Evolutionary conservation across 2,888 invertebrate species (phyloP).

Genomic region (Celastrina argiolus): DNA sequence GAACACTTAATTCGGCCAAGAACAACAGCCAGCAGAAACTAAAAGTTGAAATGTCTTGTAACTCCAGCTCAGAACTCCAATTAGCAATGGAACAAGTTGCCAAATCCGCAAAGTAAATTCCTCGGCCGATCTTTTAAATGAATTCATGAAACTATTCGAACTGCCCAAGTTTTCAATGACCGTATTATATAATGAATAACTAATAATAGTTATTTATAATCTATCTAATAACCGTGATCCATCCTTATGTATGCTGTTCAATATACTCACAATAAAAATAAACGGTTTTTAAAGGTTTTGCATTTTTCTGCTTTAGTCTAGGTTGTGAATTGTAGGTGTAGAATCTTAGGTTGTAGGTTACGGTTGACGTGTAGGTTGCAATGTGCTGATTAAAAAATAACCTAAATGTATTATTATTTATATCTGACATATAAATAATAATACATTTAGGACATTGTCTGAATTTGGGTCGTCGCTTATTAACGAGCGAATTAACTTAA

Average conservation of each 20-base stretch:
- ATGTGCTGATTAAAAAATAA: too few species aligned
- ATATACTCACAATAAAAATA: too few species aligned
- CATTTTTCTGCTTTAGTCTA: too few species aligned
- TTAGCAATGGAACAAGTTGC: conserved; percentile 1
- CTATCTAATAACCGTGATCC: too few species aligned
- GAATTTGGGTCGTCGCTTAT: background rate
- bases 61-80: background rate
- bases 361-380: too few species aligned
- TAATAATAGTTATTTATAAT: too few species aligned
- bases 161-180: background rate
- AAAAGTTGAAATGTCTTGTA: conserved; percentile 11
- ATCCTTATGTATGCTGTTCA: too few species aligned
- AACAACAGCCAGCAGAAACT: conserved; percentile 9
- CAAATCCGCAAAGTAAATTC: background rate
- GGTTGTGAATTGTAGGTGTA: too few species aligned
- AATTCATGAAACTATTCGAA: conserved; percentile 3
- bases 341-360: too few species aligned
- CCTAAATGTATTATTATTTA: too few species aligned
- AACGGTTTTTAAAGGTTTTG: too few species aligned
- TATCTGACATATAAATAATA: background rate
- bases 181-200: background rate
- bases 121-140: conserved; percentile 3
- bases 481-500: background rate
- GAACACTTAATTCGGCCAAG: background rate
- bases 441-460: background rate